A percentile compares a stretch with the other conserved stretches of the same genome.
Evolutionary conservation across 2,113 vertebrate genomes (phyloP).

Genomic region (Rhinichthys klamathensis): DNA sequence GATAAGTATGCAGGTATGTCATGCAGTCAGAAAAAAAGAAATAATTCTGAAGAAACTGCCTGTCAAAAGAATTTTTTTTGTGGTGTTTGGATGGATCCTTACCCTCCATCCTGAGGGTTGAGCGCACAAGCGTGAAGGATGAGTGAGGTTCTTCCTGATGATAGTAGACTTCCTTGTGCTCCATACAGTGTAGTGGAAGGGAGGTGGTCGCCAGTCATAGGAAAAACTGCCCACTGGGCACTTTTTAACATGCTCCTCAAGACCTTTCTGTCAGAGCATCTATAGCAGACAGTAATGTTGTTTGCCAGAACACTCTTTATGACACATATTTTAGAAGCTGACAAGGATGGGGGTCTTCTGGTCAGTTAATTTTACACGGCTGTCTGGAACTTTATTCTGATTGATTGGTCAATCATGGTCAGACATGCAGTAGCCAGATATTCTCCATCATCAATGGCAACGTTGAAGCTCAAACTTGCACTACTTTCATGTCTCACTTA

Average conservation of each 20-base stretch:
- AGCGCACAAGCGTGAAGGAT: slow-evolving; percentile 12
- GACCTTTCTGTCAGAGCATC: slow-evolving; percentile 16
- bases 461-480: neutral
- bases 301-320: slow-evolving; percentile 16
- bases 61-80: neutral
- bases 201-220: neutral
- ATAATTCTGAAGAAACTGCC: neutral
- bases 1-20: neutral
- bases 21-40: neutral
- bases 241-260: neutral
- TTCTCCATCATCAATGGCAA: neutral
- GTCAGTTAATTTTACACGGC: neutral
- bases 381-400: slow-evolving; percentile 5
- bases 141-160: slow-evolving; percentile 4
- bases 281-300: neutral
- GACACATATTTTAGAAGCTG: slow-evolving; percentile 15
- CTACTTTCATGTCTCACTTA: neutral
- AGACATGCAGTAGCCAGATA: neutral
- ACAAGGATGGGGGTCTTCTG: neutral
- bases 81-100: neutral
- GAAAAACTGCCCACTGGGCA: neutral
- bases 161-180: neutral
- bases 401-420: neutral
- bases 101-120: neutral
- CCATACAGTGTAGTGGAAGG: neutral